phyloP scores from a whole-genome alignment of 2,113 vertebrate species.

The Siphamia tubifer region DNA sequence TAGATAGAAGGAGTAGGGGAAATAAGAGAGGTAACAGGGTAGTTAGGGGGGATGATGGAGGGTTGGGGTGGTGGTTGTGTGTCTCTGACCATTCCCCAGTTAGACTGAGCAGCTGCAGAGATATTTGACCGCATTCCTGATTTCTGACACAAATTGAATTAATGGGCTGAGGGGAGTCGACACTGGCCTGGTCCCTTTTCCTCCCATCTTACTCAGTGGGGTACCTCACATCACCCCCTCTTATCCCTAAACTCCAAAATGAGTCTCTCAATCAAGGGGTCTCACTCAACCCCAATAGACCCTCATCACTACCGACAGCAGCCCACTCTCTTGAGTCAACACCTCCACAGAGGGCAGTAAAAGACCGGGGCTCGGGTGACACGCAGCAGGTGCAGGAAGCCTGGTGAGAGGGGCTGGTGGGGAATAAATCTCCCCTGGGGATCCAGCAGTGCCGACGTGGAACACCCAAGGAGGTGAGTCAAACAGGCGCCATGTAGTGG shows the following conservation, averaged over 20 bases:
- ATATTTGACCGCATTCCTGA: conserved; percentile 83
- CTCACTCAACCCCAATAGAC: conserved; percentile 14
- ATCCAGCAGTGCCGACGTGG: conserved; percentile 51
- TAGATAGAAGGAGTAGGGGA: conserved; percentile 20
- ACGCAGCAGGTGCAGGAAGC: conserved; percentile 76
- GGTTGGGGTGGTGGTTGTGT: conserved; percentile 12
- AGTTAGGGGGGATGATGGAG: conserved; percentile 24
- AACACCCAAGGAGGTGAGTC: conserved; percentile 77
- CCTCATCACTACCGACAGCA: conserved; percentile 28
- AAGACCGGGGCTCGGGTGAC: conserved; percentile 74
- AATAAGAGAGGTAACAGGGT: conserved; percentile 47
- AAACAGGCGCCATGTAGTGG: conserved; percentile 45
- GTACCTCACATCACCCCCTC: conserved; percentile 9
- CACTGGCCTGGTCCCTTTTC: conserved; percentile 37
- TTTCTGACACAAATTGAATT: conserved; percentile 84
- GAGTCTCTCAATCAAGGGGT: conserved; percentile 47
- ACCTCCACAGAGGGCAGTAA: conserved; percentile 73
- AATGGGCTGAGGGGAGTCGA: conserved; percentile 66
- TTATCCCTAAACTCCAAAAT: conserved; percentile 29
- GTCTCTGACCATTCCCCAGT: conserved; percentile 59
- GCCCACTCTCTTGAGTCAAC: conserved; percentile 68
- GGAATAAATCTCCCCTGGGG: conserved; percentile 60
- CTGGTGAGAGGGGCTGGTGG: conserved; percentile 53
- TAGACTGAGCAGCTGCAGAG: conserved; percentile 77
- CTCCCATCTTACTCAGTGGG: conserved; percentile 31